Conservation (phyloP, 1,140 invertebrate species). For the Acromyrmex heyeri region DNA sequence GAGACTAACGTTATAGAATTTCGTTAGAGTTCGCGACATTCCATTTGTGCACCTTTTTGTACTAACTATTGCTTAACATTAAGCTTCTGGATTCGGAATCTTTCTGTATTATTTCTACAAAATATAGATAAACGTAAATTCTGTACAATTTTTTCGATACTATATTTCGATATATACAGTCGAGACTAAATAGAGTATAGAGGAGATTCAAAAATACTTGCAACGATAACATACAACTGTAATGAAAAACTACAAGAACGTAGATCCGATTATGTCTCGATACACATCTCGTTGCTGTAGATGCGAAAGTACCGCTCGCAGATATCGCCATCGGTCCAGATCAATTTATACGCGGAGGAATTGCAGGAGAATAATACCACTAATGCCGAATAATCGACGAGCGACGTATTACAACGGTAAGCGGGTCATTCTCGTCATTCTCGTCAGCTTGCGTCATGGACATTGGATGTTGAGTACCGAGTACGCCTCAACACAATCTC, state of each 20-base stretch:
- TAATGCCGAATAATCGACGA: conserved; percentile 44
- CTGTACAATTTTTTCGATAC: not conserved
- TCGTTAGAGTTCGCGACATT: too few species aligned
- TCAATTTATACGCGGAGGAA: conserved; percentile 15
- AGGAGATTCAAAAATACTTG: not conserved
- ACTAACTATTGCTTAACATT: too few species aligned
- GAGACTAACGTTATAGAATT: too few species aligned
- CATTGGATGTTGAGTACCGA: conserved; percentile 17
- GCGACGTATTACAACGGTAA: conserved; percentile 13
- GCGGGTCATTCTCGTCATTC: conserved; percentile 25
- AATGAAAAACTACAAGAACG: conserved; percentile 10
- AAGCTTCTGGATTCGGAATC: too few species aligned
- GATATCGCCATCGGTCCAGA: conserved; percentile 24
- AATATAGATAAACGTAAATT: not conserved
- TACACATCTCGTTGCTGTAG: not conserved
- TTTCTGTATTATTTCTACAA: too few species aligned
- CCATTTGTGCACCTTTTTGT: too few species aligned
- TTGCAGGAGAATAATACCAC: not conserved
- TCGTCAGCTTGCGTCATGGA: conserved; percentile 1
- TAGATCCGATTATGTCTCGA: conserved; percentile 6
- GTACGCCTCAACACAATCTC: not conserved
- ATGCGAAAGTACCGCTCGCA: not conserved
- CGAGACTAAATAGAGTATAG: not conserved
- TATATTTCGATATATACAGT: not conserved
- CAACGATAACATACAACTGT: not conserved